Evolutionary conservation across 2,113 vertebrate species (phyloP).

Genomic region (Burhinus oedicnemus): DNA sequence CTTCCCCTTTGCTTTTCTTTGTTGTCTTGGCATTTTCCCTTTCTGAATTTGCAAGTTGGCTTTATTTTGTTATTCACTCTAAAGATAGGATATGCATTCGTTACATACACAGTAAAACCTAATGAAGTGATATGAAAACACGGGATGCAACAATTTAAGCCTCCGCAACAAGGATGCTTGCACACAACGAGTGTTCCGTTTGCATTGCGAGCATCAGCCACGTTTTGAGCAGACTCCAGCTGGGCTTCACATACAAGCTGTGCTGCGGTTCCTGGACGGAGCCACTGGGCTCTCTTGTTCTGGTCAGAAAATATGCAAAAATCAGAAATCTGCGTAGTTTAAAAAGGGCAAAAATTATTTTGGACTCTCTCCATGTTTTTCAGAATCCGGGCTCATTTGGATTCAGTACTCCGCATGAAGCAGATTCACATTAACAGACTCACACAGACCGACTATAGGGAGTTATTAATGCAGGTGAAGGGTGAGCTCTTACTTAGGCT

Average conservation of each 20-base stretch:
- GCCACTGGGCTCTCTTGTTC: not conserved
- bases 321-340: not conserved
- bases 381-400: not conserved
- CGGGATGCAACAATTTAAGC: not conserved
- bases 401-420: not conserved
- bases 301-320: not conserved
- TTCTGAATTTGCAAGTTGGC: not conserved
- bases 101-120: not conserved
- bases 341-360: not conserved
- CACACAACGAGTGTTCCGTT: not conserved
- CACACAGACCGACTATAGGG: not conserved
- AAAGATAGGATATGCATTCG: not conserved
- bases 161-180: not conserved
- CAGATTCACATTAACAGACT: not conserved
- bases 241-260: not conserved
- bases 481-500: not conserved
- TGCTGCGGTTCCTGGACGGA: not conserved
- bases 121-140: not conserved
- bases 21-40: not conserved
- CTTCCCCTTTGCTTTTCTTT: not conserved
- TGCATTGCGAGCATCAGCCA: accelerated
- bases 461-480: not conserved
- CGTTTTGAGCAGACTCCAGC: not conserved
- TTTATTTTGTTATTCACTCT: not conserved
- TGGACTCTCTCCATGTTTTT: not conserved